Evolutionary conservation across 2,888 invertebrate genomes (phyloP).

Genomic region (Limnephilus lunatus): DNA sequence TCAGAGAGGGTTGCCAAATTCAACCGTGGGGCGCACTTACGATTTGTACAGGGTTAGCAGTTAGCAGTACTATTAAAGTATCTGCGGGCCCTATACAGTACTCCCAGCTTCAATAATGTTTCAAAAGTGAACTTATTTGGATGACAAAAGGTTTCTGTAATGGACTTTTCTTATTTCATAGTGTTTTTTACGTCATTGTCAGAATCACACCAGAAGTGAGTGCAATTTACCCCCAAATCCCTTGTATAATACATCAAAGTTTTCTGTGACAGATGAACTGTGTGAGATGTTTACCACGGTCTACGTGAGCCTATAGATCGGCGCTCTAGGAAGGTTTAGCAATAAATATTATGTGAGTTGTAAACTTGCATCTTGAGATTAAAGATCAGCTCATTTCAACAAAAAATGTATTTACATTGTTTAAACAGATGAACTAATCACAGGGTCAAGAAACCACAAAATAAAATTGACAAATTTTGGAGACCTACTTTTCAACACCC

Average conservation of each 20-base stretch:
- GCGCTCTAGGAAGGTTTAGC: no score
- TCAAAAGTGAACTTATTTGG: background rate
- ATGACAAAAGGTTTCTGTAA: background rate
- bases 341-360: background rate
- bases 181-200: background rate
- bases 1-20: no score
- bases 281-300: background rate
- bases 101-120: no score
- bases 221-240: background rate
- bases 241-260: no score
- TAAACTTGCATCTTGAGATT: background rate
- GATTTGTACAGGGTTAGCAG: no score
- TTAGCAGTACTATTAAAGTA: no score
- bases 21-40: no score
- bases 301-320: no score
- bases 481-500: slow-evolving; percentile 70
- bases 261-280: no score
- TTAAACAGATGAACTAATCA: background rate
- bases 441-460: background rate
- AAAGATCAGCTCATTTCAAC: background rate
- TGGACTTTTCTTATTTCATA: background rate
- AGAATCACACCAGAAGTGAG: background rate
- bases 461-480: background rate
- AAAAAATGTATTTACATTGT: no score
- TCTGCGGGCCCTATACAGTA: no score